phyloP scores from a whole-genome alignment of 2,797 vertebrate species.

The Telmatherina bonti region DNA sequence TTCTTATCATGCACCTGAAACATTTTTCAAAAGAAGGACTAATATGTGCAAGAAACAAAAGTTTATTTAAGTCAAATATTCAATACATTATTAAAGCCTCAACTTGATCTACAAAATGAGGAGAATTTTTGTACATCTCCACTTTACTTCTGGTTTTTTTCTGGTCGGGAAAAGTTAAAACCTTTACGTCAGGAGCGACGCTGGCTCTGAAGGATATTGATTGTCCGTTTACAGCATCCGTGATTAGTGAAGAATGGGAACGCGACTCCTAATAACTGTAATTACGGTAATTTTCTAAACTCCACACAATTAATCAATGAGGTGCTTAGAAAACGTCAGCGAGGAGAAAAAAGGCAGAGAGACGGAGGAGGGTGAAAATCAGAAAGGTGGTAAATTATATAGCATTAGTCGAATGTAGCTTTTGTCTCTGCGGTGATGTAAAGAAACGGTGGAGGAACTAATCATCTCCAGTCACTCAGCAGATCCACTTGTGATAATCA shows the following conservation, averaged over 20 bases:
- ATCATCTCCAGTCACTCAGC: conserved; percentile 54
- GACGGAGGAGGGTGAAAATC: conserved; percentile 25
- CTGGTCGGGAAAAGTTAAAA: conserved; percentile 2
- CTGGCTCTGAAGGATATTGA: conserved; percentile 28
- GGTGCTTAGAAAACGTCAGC: conserved; percentile 12
- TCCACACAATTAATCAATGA: conserved; percentile 62
- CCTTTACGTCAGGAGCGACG: conserved; percentile 11
- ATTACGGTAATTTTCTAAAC: conserved; percentile 62
- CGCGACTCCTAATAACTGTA: conserved; percentile 48
- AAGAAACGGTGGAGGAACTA: conserved; percentile 42
- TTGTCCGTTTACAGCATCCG: conserved; percentile 24
- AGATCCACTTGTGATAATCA: conserved; percentile 63
- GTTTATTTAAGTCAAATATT: too few relatives aligned
- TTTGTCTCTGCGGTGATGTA: conserved; percentile 47
- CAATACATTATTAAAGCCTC: too few relatives aligned
- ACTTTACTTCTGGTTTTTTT: too few relatives aligned
- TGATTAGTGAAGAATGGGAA: conserved; percentile 61
- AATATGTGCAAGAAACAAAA: too few relatives aligned
- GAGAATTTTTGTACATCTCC: too few relatives aligned
- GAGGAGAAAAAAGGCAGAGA: conserved; percentile 16
- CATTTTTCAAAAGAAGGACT: too few relatives aligned
- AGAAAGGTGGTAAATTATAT: conserved; percentile 57
- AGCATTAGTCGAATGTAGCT: conserved; percentile 50
- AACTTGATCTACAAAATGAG: too few relatives aligned
- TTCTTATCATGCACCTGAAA: too few relatives aligned